Percentiles rank a stretch among this genome's conserved stretches.
Conservation (phyloP, 2,797 vertebrate species). For the Acrossocheilus fasciatus region DNA sequence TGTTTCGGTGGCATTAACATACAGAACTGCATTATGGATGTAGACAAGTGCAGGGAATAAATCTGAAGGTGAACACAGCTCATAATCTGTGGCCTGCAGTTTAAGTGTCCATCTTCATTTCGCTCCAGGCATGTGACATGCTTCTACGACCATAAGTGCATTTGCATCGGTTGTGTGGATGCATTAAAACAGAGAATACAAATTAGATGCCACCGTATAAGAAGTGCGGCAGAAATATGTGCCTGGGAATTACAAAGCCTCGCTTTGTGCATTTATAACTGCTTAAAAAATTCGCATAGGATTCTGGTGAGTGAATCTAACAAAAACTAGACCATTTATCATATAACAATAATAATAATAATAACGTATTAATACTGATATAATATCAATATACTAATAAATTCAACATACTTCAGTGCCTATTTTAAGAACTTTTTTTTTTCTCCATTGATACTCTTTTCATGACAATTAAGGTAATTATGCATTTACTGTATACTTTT, state of each 20-base stretch:
- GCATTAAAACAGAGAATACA: conserved; percentile 29
- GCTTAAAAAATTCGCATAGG: background rate
- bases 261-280: background rate
- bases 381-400: background rate
- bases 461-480: background rate
- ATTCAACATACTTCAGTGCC: background rate
- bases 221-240: background rate
- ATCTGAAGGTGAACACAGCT: conserved; percentile 32
- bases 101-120: conserved; percentile 27
- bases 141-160: conserved; percentile 2
- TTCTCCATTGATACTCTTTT: background rate
- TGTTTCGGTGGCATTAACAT: conserved; percentile 11
- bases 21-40: conserved; percentile 20
- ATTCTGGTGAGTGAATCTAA: background rate
- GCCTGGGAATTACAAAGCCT: background rate
- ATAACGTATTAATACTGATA: background rate
- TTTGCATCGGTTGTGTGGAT: background rate
- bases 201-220: background rate
- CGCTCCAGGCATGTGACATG: conserved; percentile 13
- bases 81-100: conserved; percentile 30
- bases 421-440: background rate
- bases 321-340: background rate
- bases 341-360: background rate
- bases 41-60: conserved; percentile 26
- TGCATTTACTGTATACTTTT: background rate